Percentiles rank a stretch among this genome's conserved stretches.
Conservation (phyloP, 2,113 vertebrate species). For the Elanoides forficatus region DNA sequence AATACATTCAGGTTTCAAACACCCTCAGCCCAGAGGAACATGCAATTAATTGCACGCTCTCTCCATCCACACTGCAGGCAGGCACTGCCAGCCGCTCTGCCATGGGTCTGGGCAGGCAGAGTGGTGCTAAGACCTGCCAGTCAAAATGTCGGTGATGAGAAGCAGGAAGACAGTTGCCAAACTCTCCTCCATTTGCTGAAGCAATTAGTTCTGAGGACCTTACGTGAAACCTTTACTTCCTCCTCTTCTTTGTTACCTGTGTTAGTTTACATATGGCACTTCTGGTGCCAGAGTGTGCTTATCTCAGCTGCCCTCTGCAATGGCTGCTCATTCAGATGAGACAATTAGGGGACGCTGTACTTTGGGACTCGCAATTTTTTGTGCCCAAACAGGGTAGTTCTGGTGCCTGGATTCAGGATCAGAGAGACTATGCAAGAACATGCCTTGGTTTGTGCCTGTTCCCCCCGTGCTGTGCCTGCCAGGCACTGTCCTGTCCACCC, state of each 20-base stretch:
- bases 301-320: not conserved
- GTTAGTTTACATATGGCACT: not conserved
- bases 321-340: not conserved
- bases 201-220: not conserved
- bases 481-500: not conserved
- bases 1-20: not conserved
- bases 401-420: not conserved
- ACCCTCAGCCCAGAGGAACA: too few relatives aligned
- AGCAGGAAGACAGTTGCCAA: not conserved
- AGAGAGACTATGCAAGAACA: not conserved
- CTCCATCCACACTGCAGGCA: not conserved
- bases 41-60: rapidly evolving
- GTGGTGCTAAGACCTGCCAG: not conserved
- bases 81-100: rapidly evolving
- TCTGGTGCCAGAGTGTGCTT: not conserved
- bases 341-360: not conserved
- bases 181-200: not conserved
- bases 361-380: not conserved
- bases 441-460: rapidly evolving
- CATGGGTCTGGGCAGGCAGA: not conserved
- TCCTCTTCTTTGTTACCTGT: not conserved
- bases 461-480: not conserved
- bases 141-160: rapidly evolving
- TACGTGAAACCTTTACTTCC: not conserved
- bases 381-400: not conserved